Conservation (phyloP, 2,888 invertebrate species). For the Rhyacophila evoluta region DNA sequence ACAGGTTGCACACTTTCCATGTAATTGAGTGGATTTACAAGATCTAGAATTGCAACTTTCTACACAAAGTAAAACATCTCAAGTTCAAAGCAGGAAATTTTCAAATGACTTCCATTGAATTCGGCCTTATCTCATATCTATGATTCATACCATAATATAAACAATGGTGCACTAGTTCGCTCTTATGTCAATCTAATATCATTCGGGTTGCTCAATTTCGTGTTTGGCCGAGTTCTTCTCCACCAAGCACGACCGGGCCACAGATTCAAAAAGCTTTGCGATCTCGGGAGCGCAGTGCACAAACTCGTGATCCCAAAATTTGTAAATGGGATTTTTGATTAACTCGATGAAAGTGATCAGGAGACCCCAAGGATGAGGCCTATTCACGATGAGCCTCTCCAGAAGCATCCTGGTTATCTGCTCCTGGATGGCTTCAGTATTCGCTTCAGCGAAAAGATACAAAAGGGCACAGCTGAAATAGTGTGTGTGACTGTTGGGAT, state of each 20-base stretch:
- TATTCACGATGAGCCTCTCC: slow-evolving; percentile 96
- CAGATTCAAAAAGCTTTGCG: slow-evolving; percentile 98
- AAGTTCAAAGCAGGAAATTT: too few relatives aligned
- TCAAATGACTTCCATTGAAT: too few relatives aligned
- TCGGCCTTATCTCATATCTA: too few relatives aligned
- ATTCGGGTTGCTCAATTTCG: slow-evolving; percentile 78
- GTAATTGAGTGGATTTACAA: too few relatives aligned
- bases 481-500: slow-evolving; percentile 99
- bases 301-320: slow-evolving; percentile 99
- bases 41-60: too few relatives aligned
- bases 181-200: slow-evolving; percentile 57
- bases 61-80: too few relatives aligned
- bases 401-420: slow-evolving; percentile 97
- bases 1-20: too few relatives aligned
- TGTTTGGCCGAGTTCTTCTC: slow-evolving; percentile 77
- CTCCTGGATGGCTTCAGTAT: slow-evolving; percentile 97
- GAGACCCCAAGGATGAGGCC: slow-evolving; percentile 99
- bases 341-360: slow-evolving; percentile 99
- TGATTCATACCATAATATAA: neutral
- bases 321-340: slow-evolving; percentile 97
- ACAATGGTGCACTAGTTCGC: neutral
- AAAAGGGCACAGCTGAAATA: slow-evolving; percentile 98
- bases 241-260: slow-evolving; percentile 95
- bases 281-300: slow-evolving; percentile 99
- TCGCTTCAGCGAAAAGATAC: slow-evolving; percentile 97